phyloP scores from a whole-genome alignment of 2,797 vertebrate species.

The Jordanella pulchra region DNA sequence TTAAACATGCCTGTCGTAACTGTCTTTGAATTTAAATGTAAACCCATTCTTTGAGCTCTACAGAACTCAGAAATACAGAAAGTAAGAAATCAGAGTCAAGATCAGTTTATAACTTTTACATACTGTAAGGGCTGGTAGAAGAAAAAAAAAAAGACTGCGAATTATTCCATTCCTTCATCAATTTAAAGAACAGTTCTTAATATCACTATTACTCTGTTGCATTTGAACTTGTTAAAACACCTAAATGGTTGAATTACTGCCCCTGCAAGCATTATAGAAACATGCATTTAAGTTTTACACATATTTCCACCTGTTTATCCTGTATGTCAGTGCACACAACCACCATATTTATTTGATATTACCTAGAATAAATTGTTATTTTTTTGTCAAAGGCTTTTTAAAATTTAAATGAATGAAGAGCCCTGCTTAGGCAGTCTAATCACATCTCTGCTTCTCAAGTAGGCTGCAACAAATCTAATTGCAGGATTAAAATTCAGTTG shows the following conservation, averaged over 20 bases:
- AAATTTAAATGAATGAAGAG: constrained; percentile 27
- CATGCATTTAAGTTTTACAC: not conserved
- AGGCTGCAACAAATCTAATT: constrained; percentile 45
- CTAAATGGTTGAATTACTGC: not conserved
- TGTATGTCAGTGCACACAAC: not conserved
- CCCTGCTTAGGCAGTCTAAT: constrained; percentile 32
- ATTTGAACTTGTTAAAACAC: not conserved
- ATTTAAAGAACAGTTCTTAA: constrained; percentile 12
- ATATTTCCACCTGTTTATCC: not conserved
- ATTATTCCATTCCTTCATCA: constrained; percentile 4
- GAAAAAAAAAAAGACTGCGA: not conserved
- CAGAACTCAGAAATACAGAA: not conserved
- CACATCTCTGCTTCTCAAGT: constrained; percentile 52
- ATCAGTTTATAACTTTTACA: not conserved
- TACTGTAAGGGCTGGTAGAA: too few species aligned
- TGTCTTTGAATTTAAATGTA: not conserved
- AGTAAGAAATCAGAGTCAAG: not conserved
- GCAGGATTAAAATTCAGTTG: constrained; percentile 57
- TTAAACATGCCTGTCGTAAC: not conserved
- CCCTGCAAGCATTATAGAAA: not conserved
- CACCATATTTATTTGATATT: constrained; percentile 13
- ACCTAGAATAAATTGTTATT: not conserved
- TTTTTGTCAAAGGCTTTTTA: constrained; percentile 32
- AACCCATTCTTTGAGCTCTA: not conserved
- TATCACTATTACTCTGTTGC: constrained; percentile 2